Evolutionary conservation across 2,797 vertebrate genomes (phyloP).

Genomic region (Sus cebifrons): DNA sequence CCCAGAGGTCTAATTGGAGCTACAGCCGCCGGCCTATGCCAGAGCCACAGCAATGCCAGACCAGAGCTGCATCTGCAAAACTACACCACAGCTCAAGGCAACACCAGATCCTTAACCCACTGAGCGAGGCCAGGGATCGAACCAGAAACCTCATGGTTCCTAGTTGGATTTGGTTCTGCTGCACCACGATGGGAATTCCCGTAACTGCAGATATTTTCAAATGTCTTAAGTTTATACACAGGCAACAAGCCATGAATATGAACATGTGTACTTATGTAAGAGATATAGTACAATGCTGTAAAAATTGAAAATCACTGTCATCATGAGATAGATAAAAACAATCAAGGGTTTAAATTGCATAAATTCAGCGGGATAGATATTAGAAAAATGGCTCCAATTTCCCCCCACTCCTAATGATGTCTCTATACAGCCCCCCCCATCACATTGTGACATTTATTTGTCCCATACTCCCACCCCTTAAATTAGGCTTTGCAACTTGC

Average conservation of each 20-base stretch:
- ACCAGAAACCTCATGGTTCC: no score
- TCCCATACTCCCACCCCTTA: not conserved
- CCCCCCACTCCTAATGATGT: not conserved
- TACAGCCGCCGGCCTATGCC: no score
- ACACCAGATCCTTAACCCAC: no score
- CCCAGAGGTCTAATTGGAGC: no score
- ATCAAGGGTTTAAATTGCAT: constrained; percentile 22
- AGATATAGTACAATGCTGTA: not conserved
- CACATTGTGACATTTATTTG: not conserved
- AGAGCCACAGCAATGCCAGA: no score
- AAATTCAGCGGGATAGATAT: not conserved
- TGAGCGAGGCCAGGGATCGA: no score
- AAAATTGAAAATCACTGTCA: constrained; percentile 19
- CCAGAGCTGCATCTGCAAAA: no score
- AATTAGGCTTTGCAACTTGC: not conserved
- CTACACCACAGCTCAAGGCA: no score
- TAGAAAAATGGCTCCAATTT: constrained; percentile 7
- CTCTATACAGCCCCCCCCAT: not conserved
- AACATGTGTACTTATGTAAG: constrained; percentile 7
- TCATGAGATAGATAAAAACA: not conserved
- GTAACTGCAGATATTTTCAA: constrained; percentile 61
- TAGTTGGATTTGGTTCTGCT: no score
- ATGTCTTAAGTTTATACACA: constrained; percentile 17
- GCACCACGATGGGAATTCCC: no score
- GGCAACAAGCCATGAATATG: not conserved